Conservation (phyloP, 2,888 invertebrate species). For the Hypomecis atomaria region DNA sequence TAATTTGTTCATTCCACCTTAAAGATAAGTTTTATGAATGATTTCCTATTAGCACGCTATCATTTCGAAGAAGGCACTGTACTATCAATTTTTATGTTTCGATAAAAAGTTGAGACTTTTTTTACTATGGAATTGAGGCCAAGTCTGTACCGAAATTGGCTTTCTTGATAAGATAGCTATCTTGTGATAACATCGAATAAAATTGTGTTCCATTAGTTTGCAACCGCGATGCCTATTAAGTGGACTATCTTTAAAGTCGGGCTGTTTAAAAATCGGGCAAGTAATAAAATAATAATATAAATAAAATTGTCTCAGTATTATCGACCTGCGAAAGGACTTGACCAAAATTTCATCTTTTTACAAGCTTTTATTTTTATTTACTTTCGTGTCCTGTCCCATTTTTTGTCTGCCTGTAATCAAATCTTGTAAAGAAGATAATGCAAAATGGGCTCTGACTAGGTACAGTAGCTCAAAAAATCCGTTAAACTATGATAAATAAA, state of each 20-base stretch:
- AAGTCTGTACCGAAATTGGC: constrained; percentile 21
- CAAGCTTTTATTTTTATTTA: no score
- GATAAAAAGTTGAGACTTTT: neutral
- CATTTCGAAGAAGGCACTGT: constrained; percentile 18
- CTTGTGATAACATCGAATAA: constrained; percentile 59
- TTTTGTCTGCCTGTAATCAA: no score
- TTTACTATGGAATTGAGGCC: constrained; percentile 21
- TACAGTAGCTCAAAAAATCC: no score
- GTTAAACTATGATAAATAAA: no score
- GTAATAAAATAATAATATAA: no score
- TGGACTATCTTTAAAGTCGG: constrained; percentile 20
- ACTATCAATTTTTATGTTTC: constrained; percentile 1
- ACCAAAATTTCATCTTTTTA: no score
- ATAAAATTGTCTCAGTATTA: no score
- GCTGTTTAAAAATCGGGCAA: constrained; percentile 24
- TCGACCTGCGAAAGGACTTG: no score
- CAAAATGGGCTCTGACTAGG: no score
- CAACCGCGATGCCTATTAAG: constrained; percentile 16
- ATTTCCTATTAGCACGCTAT: neutral
- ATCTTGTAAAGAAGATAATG: no score
- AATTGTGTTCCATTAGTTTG: constrained; percentile 16
- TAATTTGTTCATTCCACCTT: no score
- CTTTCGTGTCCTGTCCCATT: no score
- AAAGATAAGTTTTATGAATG: neutral
- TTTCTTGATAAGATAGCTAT: constrained; percentile 27